Conservation (phyloP, 2,113 vertebrate genomes). For the Circaetus gallicus region DNA sequence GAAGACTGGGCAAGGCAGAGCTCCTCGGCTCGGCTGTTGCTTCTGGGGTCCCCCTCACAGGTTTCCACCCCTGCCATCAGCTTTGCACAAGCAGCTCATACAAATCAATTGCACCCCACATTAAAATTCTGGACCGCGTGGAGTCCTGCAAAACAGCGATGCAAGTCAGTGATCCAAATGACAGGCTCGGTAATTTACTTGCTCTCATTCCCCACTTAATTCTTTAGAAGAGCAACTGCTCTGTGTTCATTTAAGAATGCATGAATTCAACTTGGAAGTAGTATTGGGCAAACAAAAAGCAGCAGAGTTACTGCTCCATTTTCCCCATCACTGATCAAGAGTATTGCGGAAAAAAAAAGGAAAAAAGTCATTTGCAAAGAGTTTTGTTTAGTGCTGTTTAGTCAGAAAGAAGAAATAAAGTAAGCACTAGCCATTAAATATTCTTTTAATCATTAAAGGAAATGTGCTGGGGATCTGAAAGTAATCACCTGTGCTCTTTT, state of each 20-base stretch:
- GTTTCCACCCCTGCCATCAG: background rate
- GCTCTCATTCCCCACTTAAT: slow-evolving; percentile 65
- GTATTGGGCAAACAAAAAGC: slow-evolving; percentile 54
- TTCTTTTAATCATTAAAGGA: slow-evolving; percentile 36
- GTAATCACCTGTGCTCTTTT: slow-evolving; percentile 25
- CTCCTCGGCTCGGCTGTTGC: background rate
- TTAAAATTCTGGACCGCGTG: slow-evolving; percentile 56
- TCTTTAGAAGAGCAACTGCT: slow-evolving; percentile 61
- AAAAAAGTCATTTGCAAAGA: slow-evolving; percentile 33
- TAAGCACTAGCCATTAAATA: slow-evolving; percentile 14
- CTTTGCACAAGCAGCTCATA: slow-evolving; percentile 55
- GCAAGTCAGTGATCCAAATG: slow-evolving; percentile 64
- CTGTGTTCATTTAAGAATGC: slow-evolving; percentile 53
- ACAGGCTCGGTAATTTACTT: slow-evolving; percentile 64
- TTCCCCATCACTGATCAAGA: slow-evolving; percentile 50
- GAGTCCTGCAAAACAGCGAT: slow-evolving; percentile 57
- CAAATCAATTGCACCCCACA: slow-evolving; percentile 47
- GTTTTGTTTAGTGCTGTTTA: slow-evolving; percentile 31
- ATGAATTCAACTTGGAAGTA: slow-evolving; percentile 38
- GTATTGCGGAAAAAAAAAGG: background rate
- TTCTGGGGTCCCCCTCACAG: background rate
- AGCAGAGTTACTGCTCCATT: slow-evolving; percentile 56
- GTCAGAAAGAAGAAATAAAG: slow-evolving; percentile 11
- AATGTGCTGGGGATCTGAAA: background rate
- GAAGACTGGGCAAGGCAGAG: background rate